Evolutionary conservation across 2,888 invertebrate species (phyloP), one percentile per base, ranked within the genome.

Genomic region (Sphinx pinastri): DNA sequence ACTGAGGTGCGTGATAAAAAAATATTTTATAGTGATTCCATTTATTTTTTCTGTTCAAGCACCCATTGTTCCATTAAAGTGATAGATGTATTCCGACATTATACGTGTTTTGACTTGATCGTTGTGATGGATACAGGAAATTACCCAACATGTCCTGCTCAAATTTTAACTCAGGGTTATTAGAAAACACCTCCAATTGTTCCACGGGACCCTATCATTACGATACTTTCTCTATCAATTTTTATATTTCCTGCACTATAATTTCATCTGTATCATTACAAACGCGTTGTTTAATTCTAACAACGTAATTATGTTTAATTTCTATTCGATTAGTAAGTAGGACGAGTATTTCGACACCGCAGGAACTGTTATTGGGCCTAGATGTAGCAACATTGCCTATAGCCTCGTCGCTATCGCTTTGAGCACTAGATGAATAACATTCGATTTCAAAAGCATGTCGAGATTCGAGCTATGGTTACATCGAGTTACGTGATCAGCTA

Each of bases 221-320:
- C 13, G 63, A 49, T 63, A 47, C 63, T 63, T 63, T 63, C 63
- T 49, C 63, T 63, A 63, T 63, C 63, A 63, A 63, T 63, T 63
- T 63, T 63, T 63, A 63, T 49, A 63, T 47, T 63, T 63, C 63
- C 63, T 63, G 63, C 47, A 19, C 63, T 63, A 63, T 63, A 63
- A 63, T 63, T 63, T 63, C 47, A 49, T 63, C 47, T 47, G 47
- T 63, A 49, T 63, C 63, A 63, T 63, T 63, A 63, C 63, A 63
- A 63, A 63, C 19, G 63, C 47, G 63, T 63, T 63, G 63, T 63
- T 63, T 63, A 63, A 63, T 63, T 63, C 63, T 63, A 63, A 63
- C 45, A 47, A 60, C 63, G 19, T 63, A 49, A 63, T 47, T 49
- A 63, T 63, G 63, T 63, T 63, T 63, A 63, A 63, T 63, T 49